These are phyloP conservation scores for Porites rus DNA, from an alignment of 92 coral and sea anemone species.

Conservation along the genomic window DNA sequence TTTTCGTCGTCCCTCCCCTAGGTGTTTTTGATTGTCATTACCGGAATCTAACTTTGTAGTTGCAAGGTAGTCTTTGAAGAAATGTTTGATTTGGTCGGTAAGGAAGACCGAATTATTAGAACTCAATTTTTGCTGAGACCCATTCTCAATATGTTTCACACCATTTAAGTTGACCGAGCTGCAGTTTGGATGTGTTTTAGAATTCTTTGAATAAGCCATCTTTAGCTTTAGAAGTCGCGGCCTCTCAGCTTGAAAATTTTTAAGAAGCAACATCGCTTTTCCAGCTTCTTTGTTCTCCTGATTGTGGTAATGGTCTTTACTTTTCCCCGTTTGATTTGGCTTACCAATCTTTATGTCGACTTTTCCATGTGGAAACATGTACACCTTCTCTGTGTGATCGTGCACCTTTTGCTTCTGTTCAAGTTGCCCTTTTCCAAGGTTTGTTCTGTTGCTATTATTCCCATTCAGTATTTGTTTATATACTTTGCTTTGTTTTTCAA, in stretches of 20 bases:
- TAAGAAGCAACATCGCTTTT: background rate
- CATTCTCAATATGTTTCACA: background rate
- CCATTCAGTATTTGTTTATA: background rate
- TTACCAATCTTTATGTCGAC: background rate
- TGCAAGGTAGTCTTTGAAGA: background rate
- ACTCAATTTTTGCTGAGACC: background rate
- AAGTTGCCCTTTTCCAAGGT: background rate
- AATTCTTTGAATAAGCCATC: background rate
- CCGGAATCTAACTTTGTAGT: background rate
- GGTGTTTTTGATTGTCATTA: background rate
- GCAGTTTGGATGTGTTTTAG: conserved; percentile 5
- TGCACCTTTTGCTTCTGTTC: background rate
- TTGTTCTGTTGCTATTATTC: background rate
- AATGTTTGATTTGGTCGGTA: background rate
- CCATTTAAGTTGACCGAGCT: background rate
- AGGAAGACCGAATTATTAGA: background rate
- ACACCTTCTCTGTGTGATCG: background rate
- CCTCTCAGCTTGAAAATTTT: background rate
- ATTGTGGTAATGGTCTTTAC: background rate
- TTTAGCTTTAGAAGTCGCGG: background rate
- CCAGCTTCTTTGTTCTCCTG: background rate
- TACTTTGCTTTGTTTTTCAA: background rate
- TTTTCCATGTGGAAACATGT: background rate
- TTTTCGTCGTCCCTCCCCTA: too few species aligned
- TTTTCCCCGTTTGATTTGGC: background rate